Conservation (phyloP, 2,113 vertebrate species). For the Polypterus bichir region DNA sequence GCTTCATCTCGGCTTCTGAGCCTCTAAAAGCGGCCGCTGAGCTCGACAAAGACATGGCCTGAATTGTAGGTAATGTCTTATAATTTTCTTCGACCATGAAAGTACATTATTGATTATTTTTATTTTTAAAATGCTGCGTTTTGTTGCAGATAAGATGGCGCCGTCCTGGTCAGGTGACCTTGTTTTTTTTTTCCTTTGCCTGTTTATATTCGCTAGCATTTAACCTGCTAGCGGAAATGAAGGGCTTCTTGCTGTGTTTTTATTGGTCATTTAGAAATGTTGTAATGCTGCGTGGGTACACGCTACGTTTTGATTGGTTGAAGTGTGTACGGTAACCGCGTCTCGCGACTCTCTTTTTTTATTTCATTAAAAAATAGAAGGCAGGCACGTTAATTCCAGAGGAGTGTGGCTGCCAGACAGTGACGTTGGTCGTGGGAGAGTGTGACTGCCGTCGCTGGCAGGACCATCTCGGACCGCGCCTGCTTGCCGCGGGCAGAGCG, state of each 20-base stretch:
- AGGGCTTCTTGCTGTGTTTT: slow-evolving; percentile 14
- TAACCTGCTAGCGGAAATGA: slow-evolving; percentile 24
- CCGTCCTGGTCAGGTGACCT: slow-evolving; percentile 35
- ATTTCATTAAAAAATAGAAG: too few species aligned
- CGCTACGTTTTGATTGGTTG: too few species aligned
- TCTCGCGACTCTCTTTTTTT: too few species aligned
- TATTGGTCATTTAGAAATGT: slow-evolving; percentile 18
- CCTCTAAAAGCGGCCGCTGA: slow-evolving; percentile 35
- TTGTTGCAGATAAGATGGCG: slow-evolving; percentile 35
- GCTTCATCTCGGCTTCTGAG: slow-evolving; percentile 19
- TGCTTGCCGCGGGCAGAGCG: too few species aligned
- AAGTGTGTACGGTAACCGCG: too few species aligned
- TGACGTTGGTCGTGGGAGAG: too few species aligned
- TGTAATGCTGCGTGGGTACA: too few species aligned
- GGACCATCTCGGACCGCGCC: too few species aligned
- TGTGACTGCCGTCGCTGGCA: too few species aligned
- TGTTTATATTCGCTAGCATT: slow-evolving; percentile 17
- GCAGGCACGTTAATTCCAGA: too few species aligned
- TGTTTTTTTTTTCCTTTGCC: slow-evolving; percentile 23
- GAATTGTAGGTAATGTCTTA: slow-evolving; percentile 37
- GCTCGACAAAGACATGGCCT: slow-evolving; percentile 33
- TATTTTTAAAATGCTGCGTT: slow-evolving; percentile 22
- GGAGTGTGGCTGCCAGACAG: too few species aligned
- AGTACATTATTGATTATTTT: slow-evolving; percentile 29
- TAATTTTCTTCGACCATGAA: slow-evolving; percentile 33